Evolutionary conservation across 2,888 invertebrate genomes (phyloP).

Genomic region (Dendrolimus pini): DNA sequence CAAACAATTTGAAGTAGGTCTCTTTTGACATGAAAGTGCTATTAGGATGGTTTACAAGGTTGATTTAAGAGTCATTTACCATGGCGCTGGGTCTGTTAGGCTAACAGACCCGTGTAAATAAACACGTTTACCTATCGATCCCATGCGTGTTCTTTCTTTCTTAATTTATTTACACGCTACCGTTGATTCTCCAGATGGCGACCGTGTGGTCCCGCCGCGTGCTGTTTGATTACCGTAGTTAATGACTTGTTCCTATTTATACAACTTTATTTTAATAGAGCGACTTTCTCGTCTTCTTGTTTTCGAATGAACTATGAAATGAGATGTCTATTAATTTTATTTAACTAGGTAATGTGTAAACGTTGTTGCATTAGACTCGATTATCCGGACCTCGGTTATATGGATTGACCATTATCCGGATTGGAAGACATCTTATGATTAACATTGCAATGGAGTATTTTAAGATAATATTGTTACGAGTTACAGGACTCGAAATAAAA

Average conservation of each 20-base stretch:
- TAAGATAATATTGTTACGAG: too few species aligned
- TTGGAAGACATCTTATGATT: too few species aligned
- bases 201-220: not conserved
- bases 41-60: conserved; percentile 17
- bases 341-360: too few species aligned
- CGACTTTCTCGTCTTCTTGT: not conserved
- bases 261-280: not conserved
- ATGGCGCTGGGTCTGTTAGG: not conserved
- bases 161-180: not conserved
- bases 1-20: not conserved
- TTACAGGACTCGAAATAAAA: too few species aligned
- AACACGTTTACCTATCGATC: not conserved
- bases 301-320: too few species aligned
- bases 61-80: conserved; percentile 1
- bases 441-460: too few species aligned
- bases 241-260: not conserved
- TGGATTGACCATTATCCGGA: too few species aligned
- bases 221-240: not conserved
- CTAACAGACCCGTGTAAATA: not conserved
- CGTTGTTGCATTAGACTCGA: too few species aligned
- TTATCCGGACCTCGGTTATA: too few species aligned
- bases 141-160: not conserved
- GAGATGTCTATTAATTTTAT: too few species aligned
- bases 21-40: conserved; percentile 15
- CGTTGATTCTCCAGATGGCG: not conserved